Conservation (phyloP, 1,140 invertebrate genomes). For the Drosophila bipectinata region DNA sequence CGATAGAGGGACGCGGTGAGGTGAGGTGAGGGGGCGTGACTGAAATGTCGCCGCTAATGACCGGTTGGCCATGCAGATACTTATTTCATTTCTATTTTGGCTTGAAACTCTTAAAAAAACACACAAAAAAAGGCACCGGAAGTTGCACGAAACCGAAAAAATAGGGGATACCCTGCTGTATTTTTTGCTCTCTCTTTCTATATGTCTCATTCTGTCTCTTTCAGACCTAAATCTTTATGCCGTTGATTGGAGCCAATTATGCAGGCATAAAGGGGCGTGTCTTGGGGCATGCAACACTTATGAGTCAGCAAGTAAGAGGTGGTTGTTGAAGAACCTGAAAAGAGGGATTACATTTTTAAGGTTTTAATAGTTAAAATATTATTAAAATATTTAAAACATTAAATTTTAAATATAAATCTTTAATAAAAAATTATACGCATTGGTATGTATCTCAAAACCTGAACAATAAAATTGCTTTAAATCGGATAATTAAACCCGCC, state of each 20-base stretch:
- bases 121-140: conserved; percentile 28
- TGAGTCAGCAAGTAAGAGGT: conserved; percentile 27
- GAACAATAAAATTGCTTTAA: conserved; percentile 45
- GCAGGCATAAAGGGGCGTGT: conserved; percentile 48
- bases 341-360: neutral
- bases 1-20: neutral
- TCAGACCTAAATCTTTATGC: conserved; percentile 4
- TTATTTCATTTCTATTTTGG: conserved; percentile 58
- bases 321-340: neutral
- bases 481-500: conserved; percentile 49
- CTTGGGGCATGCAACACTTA: conserved; percentile 25
- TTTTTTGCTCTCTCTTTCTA: conserved; percentile 3
- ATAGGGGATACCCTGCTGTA: neutral
- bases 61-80: conserved; percentile 50
- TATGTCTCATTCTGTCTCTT: neutral
- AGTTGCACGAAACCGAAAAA: conserved; percentile 33
- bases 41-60: conserved; percentile 66
- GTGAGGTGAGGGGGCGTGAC: conserved; percentile 7
- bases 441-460: conserved; percentile 1
- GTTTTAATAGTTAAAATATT: neutral
- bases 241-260: conserved; percentile 61
- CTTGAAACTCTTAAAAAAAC: neutral
- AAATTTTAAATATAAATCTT: neutral
- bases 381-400: neutral
- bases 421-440: neutral